These are phyloP conservation scores for Aelia acuminata DNA, from an alignment of 2,888 invertebrate genomes.

Conservation along the genomic window DNA sequence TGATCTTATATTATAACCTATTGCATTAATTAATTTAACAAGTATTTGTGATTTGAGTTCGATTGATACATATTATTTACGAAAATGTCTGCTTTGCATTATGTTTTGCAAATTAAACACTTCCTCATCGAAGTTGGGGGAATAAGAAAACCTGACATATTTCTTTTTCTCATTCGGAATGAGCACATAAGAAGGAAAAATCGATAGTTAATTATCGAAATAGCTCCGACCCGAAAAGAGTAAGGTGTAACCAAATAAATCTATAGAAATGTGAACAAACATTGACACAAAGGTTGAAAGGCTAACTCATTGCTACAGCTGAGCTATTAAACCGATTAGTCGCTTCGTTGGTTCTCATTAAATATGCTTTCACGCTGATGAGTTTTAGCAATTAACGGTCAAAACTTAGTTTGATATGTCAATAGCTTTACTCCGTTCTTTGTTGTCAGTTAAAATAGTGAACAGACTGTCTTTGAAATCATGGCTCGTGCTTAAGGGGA, in stretches of 20 bases:
- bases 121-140: neutral
- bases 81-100: neutral
- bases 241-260: constrained; percentile 40
- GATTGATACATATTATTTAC: no score
- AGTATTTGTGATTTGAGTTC: no score
- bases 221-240: constrained; percentile 8
- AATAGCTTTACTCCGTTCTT: neutral
- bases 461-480: neutral
- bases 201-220: constrained; percentile 55
- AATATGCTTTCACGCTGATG: constrained; percentile 54
- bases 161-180: neutral
- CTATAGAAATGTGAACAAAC: constrained; percentile 54
- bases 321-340: constrained; percentile 50
- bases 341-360: constrained; percentile 50
- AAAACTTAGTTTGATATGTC: neutral
- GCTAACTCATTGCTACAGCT: neutral
- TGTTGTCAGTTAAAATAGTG: neutral
- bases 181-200: constrained; percentile 13
- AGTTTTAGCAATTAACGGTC: constrained; percentile 43
- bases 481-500: neutral
- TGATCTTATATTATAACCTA: no score
- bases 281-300: constrained; percentile 50
- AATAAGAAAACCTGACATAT: neutral
- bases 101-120: neutral
- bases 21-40: no score